Evolutionary conservation across 2,797 vertebrate species (phyloP).

Genomic region (Cuculus canorus): DNA sequence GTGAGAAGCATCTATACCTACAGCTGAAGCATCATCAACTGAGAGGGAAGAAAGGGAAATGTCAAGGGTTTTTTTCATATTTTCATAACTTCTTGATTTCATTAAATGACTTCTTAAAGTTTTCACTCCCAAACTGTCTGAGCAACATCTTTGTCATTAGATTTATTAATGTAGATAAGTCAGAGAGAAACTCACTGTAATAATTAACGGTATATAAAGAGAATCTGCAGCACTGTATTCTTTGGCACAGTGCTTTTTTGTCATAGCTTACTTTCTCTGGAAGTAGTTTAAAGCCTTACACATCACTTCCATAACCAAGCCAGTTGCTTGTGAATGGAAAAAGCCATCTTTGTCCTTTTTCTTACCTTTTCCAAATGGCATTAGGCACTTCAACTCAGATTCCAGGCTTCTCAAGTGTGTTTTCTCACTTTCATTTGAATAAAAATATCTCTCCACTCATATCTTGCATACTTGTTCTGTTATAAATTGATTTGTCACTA

Average conservation of each 20-base stretch:
- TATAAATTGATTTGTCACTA: not conserved
- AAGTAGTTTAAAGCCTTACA: slow-evolving; percentile 27
- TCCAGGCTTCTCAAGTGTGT: not conserved
- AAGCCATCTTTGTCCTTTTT: not conserved
- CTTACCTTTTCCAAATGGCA: not conserved
- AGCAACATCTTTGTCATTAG: not conserved
- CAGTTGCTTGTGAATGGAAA: not conserved
- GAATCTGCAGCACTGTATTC: slow-evolving; percentile 1
- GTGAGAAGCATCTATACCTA: slow-evolving; percentile 32
- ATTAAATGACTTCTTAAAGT: not conserved
- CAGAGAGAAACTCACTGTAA: not conserved
- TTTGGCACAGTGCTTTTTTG: slow-evolving; percentile 9
- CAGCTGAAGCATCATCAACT: not conserved
- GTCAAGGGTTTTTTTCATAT: not conserved
- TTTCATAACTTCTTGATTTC: not conserved
- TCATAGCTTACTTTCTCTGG: slow-evolving; percentile 30
- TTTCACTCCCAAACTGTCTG: not conserved
- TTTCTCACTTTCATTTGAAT: slow-evolving; percentile 5
- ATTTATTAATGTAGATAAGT: slow-evolving; percentile 10
- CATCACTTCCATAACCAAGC: not conserved
- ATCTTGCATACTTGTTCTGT: not conserved
- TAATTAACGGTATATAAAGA: slow-evolving; percentile 16
- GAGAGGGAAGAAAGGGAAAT: not conserved
- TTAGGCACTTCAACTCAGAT: not conserved
- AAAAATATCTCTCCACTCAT: not conserved